Evolutionary conservation across 2,888 invertebrate species (phyloP).

Genomic region (Cactoblastis cactorum): DNA sequence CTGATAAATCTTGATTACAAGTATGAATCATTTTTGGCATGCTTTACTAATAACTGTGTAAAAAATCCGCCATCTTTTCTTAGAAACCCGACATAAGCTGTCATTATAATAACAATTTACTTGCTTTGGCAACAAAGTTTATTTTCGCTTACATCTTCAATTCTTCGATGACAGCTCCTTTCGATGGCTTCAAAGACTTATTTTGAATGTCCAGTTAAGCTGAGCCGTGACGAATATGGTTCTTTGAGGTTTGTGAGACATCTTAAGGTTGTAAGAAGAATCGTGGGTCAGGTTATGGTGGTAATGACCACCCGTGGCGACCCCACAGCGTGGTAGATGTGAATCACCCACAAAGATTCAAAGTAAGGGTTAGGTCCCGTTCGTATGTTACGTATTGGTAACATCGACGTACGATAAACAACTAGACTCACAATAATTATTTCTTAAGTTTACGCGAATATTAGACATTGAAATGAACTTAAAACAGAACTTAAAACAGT

Average conservation of each 20-base stretch:
- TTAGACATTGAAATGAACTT: too few species aligned
- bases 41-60: slow-evolving; percentile 6
- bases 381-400: too few species aligned
- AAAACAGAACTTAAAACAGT: too few species aligned
- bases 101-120: neutral
- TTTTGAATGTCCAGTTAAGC: slow-evolving; percentile 1
- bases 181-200: slow-evolving; percentile 10
- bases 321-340: slow-evolving; percentile 47
- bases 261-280: neutral
- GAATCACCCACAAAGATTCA: slow-evolving; percentile 51
- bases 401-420: too few species aligned
- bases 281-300: slow-evolving; percentile 31
- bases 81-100: neutral
- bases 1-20: neutral
- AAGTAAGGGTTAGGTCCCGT: slow-evolving; percentile 17
- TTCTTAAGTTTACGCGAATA: too few species aligned
- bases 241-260: neutral
- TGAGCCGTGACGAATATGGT: slow-evolving; percentile 12
- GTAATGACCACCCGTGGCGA: slow-evolving; percentile 60
- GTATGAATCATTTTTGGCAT: slow-evolving; percentile 7
- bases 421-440: too few species aligned
- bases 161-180: slow-evolving; percentile 8
- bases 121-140: neutral
- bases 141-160: neutral
- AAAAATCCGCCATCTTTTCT: neutral